A percentile compares a stretch with the other conserved stretches of the same genome.
Evolutionary conservation across 2,797 vertebrate species (phyloP).

Genomic region (Tauraco hartlaubi): DNA sequence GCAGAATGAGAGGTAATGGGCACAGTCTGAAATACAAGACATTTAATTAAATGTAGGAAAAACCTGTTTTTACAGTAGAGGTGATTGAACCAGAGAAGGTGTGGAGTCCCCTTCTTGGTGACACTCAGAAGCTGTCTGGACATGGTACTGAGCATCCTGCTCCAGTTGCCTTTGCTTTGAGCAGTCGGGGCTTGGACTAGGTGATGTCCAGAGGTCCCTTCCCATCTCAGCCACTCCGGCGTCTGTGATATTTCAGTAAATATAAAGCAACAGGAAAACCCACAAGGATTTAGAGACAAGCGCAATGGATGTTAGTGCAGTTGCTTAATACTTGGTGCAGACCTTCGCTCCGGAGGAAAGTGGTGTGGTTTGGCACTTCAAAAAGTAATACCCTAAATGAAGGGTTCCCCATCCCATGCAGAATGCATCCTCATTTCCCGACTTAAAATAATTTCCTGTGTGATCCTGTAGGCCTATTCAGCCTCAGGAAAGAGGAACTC

Average conservation of each 20-base stretch:
- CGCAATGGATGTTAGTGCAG: background rate
- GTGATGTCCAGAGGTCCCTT: background rate
- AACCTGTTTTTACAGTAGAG: background rate
- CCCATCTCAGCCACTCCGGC: background rate
- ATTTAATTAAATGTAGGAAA: background rate
- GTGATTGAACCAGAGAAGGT: background rate
- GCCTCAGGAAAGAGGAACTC: conserved; percentile 2
- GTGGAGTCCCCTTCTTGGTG: background rate
- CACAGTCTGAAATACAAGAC: background rate
- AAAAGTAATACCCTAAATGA: background rate
- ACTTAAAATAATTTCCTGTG: conserved; percentile 12
- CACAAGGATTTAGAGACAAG: background rate
- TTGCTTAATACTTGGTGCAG: background rate
- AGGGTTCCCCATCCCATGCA: background rate
- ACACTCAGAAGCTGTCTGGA: background rate
- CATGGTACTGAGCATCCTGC: background rate
- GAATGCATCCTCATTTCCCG: background rate
- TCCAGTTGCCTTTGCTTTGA: background rate
- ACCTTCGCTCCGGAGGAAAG: background rate
- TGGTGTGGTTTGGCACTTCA: background rate
- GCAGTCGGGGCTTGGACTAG: background rate
- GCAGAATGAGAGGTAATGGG: background rate
- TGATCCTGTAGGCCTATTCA: background rate
- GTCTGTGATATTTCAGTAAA: background rate
- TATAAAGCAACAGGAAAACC: background rate